phyloP scores from a whole-genome alignment of 2,797 vertebrate genomes.

The Margarornis squamiger region DNA sequence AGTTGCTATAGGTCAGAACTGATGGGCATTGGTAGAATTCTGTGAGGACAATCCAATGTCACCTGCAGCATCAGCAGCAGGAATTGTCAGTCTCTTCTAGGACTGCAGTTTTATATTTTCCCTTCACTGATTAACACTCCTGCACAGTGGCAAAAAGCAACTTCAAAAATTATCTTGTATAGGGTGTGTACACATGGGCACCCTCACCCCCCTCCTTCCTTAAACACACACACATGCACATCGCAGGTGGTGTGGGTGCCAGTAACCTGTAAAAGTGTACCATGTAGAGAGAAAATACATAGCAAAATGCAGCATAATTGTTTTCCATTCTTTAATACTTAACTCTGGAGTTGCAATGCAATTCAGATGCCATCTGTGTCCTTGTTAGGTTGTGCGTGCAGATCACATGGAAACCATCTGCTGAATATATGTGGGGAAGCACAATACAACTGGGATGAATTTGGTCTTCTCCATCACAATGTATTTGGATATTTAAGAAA shows the following conservation, averaged over 20 bases:
- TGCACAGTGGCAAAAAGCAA: background rate
- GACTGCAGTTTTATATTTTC: background rate
- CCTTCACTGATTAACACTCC: background rate
- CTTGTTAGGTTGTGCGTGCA: accelerated
- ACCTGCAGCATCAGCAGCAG: background rate
- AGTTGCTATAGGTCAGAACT: background rate
- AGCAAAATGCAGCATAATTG: background rate
- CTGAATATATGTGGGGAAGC: background rate
- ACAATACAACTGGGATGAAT: background rate
- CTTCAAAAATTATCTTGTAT: background rate
- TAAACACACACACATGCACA: background rate
- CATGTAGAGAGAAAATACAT: background rate
- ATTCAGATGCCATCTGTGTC: background rate
- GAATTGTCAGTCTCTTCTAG: background rate
- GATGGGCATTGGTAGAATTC: background rate
- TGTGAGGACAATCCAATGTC: background rate
- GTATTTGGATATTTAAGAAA: background rate
- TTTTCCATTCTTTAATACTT: background rate
- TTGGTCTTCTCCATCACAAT: background rate
- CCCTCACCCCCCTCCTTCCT: background rate
- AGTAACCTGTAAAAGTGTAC: background rate
- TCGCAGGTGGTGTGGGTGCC: background rate
- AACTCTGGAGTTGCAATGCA: background rate
- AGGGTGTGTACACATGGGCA: background rate
- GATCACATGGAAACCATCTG: background rate